Percentiles rank a stretch among this genome's conserved stretches.
Conservation (phyloP, 2,888 invertebrate genomes). For the Carpatolechia fugitivella region DNA sequence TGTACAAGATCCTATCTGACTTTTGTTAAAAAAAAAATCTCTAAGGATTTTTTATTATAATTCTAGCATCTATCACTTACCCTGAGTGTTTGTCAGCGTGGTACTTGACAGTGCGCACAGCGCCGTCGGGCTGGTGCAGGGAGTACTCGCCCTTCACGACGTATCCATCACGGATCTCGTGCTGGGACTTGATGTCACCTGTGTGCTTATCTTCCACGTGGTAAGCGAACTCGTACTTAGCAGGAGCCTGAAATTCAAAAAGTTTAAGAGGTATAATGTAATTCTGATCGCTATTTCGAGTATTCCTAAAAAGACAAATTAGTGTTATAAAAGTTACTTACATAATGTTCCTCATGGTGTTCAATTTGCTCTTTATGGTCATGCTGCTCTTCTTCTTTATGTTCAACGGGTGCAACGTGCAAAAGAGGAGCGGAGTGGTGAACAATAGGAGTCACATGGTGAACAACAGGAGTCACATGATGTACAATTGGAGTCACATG, state of each 20-base stretch:
- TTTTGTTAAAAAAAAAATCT: too few relatives aligned
- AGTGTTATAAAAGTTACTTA: constrained; percentile 27
- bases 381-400: constrained; percentile 15
- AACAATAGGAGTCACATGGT: constrained; percentile 18
- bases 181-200: constrained; percentile 77
- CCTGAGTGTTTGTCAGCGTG: constrained; percentile 71
- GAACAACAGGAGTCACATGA: constrained; percentile 11
- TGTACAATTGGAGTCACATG: constrained; percentile 19
- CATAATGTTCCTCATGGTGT: constrained; percentile 45
- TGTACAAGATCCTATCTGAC: too few relatives aligned
- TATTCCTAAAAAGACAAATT: too few relatives aligned
- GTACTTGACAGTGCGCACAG: constrained; percentile 77
- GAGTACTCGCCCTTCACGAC: constrained; percentile 77
- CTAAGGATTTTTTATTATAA: too few relatives aligned
- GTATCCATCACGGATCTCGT: constrained; percentile 78
- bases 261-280: neutral
- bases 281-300: too few relatives aligned
- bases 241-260: neutral
- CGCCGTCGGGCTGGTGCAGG: constrained; percentile 77
- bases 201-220: constrained; percentile 75
- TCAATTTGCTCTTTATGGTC: too few relatives aligned
- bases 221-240: constrained; percentile 76
- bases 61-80: too few relatives aligned
- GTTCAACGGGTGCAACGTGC: constrained; percentile 15
- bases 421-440: constrained; percentile 28